Evolutionary conservation across 1,140 invertebrate genomes (phyloP), one percentile per base, ranked within the genome.

Genomic region (Adelges cooleyi): DNA sequence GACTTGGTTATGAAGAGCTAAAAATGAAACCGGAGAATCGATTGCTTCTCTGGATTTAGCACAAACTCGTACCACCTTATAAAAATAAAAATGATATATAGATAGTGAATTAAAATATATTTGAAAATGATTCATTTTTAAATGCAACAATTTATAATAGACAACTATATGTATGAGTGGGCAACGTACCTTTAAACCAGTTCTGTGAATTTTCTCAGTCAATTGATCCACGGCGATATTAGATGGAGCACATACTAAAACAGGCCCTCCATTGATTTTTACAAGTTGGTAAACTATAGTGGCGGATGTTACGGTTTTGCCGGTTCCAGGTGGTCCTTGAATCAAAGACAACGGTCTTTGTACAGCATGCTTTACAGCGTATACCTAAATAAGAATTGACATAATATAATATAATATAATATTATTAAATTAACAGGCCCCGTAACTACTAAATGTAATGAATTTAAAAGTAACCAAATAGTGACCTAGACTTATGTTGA

Each of bases 141-240:
- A n/a, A n/a, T n/a, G n/a, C n/a, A 67, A 44, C 8, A 11, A 44
- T 44, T 46, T 13, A 13, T n/a, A 62, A 10, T 42, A 13, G 13
- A 8, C 15, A 22, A 10, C 1, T 38, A 8, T 38, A 38, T 8
- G n/a, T 22, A 23, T 40, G 40, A 10, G 0, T 11, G 40, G 17
- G 18, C 5, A 18, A 36, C 20, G 15, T 62, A 62, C 77, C 77
- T 98, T 99, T 13, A 99, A 78, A 44, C 95, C 96, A 18, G 95
- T 99, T 69, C 87, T 84, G 74, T 99, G 95, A 51, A 99, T 98
- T 76, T 99, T 99, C 76, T 99, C 95, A 0, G 96, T 98, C 2
- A 99, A 78, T 73, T 99, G 97, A 77, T 99, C 97, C 0, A 99
- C 97, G 46, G 97, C 97, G 10, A 96, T 99, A 73, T 99, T 99